These are phyloP conservation scores for Apocheima hispidaria DNA, from an alignment of 2,888 invertebrate species.

Conservation along the genomic window DNA sequence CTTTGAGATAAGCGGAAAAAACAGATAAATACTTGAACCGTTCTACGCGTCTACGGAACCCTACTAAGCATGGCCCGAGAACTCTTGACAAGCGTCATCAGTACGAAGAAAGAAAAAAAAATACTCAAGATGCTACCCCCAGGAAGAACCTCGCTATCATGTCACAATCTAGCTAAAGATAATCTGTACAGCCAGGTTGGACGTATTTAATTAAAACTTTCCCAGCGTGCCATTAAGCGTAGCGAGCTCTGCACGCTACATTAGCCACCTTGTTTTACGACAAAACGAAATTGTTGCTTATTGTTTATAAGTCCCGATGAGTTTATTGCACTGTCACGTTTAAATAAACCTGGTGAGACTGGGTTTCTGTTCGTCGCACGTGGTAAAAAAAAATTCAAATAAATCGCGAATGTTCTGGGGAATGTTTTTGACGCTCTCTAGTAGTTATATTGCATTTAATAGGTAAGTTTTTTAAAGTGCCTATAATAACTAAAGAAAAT, in stretches of 20 bases:
- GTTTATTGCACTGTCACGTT: constrained; percentile 45
- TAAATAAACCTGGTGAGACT: constrained; percentile 3
- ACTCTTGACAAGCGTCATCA: too few relatives aligned
- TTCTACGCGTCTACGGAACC: too few relatives aligned
- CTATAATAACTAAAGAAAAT: too few relatives aligned
- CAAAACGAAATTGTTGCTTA: constrained; percentile 44
- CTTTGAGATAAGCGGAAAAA: too few relatives aligned
- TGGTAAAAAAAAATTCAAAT: constrained; percentile 19
- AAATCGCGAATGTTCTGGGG: constrained; percentile 3
- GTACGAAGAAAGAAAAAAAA: not conserved
- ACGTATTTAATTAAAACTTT: constrained; percentile 81
- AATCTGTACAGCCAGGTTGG: constrained; percentile 55
- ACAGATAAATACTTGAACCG: too few relatives aligned
- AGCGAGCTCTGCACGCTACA: constrained; percentile 45
- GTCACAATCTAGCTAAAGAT: constrained; percentile 55
- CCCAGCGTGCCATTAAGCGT: constrained; percentile 42
- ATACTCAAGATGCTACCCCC: constrained; percentile 38
- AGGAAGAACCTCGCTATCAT: constrained; percentile 41
- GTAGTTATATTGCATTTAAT: not conserved
- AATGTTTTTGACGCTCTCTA: not conserved
- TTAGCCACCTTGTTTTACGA: constrained; percentile 43
- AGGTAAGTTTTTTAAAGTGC: not conserved
- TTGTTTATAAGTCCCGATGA: constrained; percentile 38
- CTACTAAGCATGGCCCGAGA: too few relatives aligned
- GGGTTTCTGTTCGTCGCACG: constrained; percentile 17